Base-by-base conservation (phyloP, 2,113 vertebrate species). In the Isurus oxyrinchus region DNA sequence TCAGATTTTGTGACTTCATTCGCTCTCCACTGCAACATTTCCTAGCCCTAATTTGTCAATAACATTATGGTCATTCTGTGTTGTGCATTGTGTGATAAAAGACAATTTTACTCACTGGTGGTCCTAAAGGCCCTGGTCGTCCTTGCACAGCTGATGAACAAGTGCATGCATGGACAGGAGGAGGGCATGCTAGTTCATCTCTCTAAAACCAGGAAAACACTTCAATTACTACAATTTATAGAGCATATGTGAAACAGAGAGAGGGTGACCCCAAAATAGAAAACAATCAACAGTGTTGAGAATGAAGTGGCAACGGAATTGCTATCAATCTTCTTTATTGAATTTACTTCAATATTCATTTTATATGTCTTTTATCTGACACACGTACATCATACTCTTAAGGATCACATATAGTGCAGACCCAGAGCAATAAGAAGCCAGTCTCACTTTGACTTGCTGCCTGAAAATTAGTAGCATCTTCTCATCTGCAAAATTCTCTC, bases 171-270 rank as follows among this genome's bases (percentile, higher is more conserved):
- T 98, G 98, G 21, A 97, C 97, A 2, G 97, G 97, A 72, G 98
- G 96, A 0, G 99, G 99, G 40, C 99, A 99, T 69, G 97, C 98
- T 96, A 98, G 98, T 96, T 98, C 98, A 5, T 99, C 98, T 96
- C 98, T 99, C 99, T 99, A 97, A 96, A 97, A 96, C 3, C 1
- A 97, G 96, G 94, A 57, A 88, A 93, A 96, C 0, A 5, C 10
- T 44, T 23, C 44, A 67, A 66, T 55, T 21, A 72, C 0, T 11
- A 44, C 21, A 94, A 63, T 40, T 94, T 49, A 76, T 35, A 44
- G 10, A 81, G 5, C 95, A 76, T 14, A 93, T 61, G 5, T 3
- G 61, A 27, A 55, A 53, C 25, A 88, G 49, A 35, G 55, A 35
- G 2, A 57, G 27, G 87, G 14, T 35, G 11, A 91, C 59, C 27